A percentile compares a stretch with the other conserved stretches of the same genome.
Conservation (phyloP, 2,797 vertebrate species). For the Gobio occitaniae region DNA sequence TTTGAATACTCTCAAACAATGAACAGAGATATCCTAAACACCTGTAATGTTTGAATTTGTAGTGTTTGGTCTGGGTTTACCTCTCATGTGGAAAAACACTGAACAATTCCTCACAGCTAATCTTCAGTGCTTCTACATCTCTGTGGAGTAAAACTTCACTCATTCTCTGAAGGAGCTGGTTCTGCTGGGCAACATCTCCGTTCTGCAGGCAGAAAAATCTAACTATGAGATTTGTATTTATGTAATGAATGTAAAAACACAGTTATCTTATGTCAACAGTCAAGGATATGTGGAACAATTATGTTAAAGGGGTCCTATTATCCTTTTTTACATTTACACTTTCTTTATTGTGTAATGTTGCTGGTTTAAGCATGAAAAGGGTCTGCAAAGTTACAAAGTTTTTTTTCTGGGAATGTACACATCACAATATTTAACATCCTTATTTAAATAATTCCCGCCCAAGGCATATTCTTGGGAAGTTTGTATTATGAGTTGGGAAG, state of each 20-base stretch:
- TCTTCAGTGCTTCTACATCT: slow-evolving; percentile 38
- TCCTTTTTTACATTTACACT: no score
- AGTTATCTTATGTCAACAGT: not conserved
- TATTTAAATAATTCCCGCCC: not conserved
- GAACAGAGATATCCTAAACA: not conserved
- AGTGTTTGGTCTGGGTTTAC: slow-evolving; percentile 53
- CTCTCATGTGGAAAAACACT: not conserved
- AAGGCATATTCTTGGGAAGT: not conserved
- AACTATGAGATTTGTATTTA: not conserved
- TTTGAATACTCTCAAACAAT: not conserved
- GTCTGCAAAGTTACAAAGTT: not conserved
- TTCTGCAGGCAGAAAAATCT: slow-evolving; percentile 58
- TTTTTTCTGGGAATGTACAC: no score
- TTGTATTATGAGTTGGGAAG: not conserved
- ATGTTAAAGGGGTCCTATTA: not conserved
- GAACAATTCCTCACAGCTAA: slow-evolving; percentile 2
- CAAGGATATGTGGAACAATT: not conserved
- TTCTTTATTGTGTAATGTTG: no score
- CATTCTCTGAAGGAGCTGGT: slow-evolving; percentile 55
- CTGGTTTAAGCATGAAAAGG: no score
- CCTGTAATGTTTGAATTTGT: not conserved
- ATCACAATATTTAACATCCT: no score
- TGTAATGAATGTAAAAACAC: not conserved
- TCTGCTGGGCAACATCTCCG: slow-evolving; percentile 44
- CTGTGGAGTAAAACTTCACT: slow-evolving; percentile 55